Base-by-base conservation (phyloP, 2,888 invertebrate genomes). In the Eubasilissa splendida region DNA sequence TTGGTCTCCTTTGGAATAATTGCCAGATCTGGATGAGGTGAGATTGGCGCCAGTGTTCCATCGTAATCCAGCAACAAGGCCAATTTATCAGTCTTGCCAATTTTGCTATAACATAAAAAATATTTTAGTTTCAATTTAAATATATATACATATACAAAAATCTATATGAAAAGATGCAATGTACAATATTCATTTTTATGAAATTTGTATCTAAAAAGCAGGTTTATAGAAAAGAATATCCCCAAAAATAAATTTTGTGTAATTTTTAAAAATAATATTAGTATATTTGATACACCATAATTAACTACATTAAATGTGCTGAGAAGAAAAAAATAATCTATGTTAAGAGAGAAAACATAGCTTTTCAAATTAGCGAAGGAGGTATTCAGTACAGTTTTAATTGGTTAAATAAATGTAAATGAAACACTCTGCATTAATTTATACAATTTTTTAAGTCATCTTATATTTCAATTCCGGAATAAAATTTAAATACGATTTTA, bases 61-160 rank as follows among this genome's bases (percentile, higher is more conserved):
- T 95, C 95, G 85, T 94, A 95, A 86, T 95, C 95, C 85, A 95
- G 87, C 1, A 95, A 87, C 2, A 95, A 87, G 0, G 94, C 94
- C 85, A 95, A 86, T 85, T 93, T 93, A 85, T 92, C 91, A 31
- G 91, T 90, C 60, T 90, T 89, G 77, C 92, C 92, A 84, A 94
- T 91, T 85, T 93, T 80, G 8, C 82, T 82, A 42, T 8, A 82
- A 79, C 4, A 50, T n/a, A 31, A 11, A 14, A 7, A 31, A 59
- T 33, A 58, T 12, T 33, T 59, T 73, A 50, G 8, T 14, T 50
- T 12, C 11, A 10, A 71, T 68, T 68, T 12, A 12, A 68, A 12
- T 9, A n/a, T 12, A 52, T 12, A 4, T 14, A 50, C n/a, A 1
- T n/a, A 65, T 2, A 31, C 1, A 9, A 2, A 65, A 31, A 50